phyloP scores from a whole-genome alignment of 1,140 invertebrate genomes.

The Sweltsa coloradensis region DNA sequence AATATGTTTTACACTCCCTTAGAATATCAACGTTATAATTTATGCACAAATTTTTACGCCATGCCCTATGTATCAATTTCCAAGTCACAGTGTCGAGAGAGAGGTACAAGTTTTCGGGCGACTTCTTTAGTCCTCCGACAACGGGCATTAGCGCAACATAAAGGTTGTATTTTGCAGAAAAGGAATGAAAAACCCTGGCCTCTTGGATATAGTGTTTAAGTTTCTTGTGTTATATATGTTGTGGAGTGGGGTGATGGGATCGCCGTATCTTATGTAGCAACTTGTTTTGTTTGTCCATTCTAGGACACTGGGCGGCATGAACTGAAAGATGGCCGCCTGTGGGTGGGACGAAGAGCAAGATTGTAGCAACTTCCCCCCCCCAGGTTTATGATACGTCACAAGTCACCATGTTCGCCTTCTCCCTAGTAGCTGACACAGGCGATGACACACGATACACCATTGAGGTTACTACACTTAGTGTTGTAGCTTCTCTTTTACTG shows the following conservation, averaged over 20 bases:
- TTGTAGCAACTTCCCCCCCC: constrained; percentile 60
- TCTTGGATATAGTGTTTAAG: background rate
- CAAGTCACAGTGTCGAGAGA: too few species aligned
- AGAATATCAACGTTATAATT: too few species aligned
- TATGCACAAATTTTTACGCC: too few species aligned
- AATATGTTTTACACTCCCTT: too few species aligned
- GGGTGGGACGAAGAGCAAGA: constrained; percentile 66
- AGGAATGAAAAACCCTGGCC: background rate
- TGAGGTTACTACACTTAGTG: too few species aligned
- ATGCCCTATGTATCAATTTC: too few species aligned
- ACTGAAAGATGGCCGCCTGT: constrained; percentile 48
- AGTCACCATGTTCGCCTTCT: constrained; percentile 58
- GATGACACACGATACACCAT: constrained; percentile 80
- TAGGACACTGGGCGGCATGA: constrained; percentile 71
- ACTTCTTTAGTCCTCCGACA: too few species aligned
- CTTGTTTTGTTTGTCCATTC: constrained; percentile 15
- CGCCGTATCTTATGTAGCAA: too few species aligned
- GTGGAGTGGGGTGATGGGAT: background rate
- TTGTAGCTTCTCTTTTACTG: too few species aligned
- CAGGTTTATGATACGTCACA: constrained; percentile 39
- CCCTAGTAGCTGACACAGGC: constrained; percentile 82
- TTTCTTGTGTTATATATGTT: background rate
- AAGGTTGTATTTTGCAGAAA: background rate
- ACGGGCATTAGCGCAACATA: background rate
- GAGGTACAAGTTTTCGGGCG: too few species aligned